Percentiles rank a stretch among this genome's conserved stretches.
phyloP scores from a whole-genome alignment of 2,888 invertebrate species.

The Tenthredo notha region DNA sequence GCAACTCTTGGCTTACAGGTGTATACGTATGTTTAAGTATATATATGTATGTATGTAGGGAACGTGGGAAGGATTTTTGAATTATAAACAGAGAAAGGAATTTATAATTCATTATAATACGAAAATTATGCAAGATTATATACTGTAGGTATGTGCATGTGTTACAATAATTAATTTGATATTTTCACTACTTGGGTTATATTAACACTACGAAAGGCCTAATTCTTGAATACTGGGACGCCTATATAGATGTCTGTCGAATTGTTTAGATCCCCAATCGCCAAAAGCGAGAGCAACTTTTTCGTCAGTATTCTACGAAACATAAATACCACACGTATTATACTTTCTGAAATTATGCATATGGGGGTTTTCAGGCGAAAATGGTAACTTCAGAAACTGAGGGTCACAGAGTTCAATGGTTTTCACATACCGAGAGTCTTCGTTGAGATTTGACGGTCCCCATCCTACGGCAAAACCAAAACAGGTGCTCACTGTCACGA shows the following conservation, averaged over 20 bases:
- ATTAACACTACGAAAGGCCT: not conserved
- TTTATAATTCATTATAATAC: conserved; percentile 31
- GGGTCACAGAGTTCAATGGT: too few relatives aligned
- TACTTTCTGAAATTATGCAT: not conserved
- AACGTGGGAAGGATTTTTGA: conserved; percentile 34
- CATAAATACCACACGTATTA: not conserved
- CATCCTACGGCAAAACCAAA: too few relatives aligned
- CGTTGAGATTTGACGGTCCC: too few relatives aligned
- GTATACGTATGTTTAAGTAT: not conserved
- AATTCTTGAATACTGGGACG: not conserved
- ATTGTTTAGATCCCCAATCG: not conserved
- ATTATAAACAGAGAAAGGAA: conserved; percentile 45
- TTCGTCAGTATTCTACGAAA: not conserved
- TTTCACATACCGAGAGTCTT: too few relatives aligned
- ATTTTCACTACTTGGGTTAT: conserved; percentile 4
- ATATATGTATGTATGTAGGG: not conserved
- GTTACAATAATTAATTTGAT: conserved; percentile 13
- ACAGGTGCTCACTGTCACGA: too few relatives aligned
- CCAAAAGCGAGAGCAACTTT: not conserved
- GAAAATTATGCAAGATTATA: conserved; percentile 47
- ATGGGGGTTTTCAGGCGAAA: too few relatives aligned
- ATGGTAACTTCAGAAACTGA: too few relatives aligned
- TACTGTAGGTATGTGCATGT: not conserved
- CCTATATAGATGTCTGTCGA: not conserved
- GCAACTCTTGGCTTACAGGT: not conserved